phyloP scores from a whole-genome alignment of 92 coral and sea anemone genomes.

The Phymanthus crucifer region DNA sequence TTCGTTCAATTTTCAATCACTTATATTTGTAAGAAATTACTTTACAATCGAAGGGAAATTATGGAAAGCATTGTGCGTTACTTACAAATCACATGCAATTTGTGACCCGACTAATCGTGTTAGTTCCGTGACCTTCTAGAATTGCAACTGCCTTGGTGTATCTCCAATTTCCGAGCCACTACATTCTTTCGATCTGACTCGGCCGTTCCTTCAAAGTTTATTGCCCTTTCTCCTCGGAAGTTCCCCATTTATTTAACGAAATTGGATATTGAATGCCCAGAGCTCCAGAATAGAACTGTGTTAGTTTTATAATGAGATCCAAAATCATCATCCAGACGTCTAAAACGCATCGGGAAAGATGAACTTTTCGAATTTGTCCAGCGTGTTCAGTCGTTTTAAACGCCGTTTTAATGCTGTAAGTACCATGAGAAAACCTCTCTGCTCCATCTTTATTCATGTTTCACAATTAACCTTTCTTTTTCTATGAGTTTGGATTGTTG shows the following conservation, averaged over 20 bases:
- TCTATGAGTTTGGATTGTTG: not conserved
- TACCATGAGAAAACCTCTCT: not conserved
- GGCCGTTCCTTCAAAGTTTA: not conserved
- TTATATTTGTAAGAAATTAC: not conserved
- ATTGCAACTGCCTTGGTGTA: not conserved
- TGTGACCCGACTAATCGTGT: constrained; percentile 6
- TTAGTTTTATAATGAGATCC: not conserved
- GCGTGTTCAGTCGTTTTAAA: constrained; percentile 27
- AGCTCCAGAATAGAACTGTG: not conserved
- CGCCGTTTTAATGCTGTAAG: constrained; percentile 26
- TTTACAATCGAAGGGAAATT: not conserved
- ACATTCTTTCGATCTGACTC: not conserved
- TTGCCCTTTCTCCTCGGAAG: not conserved
- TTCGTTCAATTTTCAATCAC: not conserved
- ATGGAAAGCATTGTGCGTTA: not conserved
- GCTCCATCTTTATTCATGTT: constrained; percentile 11
- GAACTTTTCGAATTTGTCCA: constrained; percentile 20
- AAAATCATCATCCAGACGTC: not conserved
- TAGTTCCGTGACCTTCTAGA: constrained; percentile 23
- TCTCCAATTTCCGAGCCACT: constrained; percentile 2
- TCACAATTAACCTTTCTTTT: not conserved
- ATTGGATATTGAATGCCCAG: not conserved
- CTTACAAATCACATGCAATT: not conserved
- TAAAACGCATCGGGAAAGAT: not conserved
- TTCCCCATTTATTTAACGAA: not conserved